Percentiles rank a stretch among this genome's conserved stretches.
Conservation (phyloP, 1,140 invertebrate species). For the Apis dorsata region DNA sequence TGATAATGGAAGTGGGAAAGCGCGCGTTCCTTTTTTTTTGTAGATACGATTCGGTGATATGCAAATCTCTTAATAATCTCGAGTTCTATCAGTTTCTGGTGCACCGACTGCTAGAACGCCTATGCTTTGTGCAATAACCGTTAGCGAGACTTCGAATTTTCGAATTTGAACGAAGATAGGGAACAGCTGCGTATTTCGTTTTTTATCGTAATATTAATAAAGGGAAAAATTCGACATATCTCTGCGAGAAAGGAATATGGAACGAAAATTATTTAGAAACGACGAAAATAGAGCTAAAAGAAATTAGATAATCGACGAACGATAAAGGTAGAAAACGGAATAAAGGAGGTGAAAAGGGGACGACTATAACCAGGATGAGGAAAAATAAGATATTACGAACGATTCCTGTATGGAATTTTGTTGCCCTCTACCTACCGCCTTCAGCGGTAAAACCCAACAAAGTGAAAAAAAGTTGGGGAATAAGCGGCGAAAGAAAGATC, state of each 20-base stretch:
- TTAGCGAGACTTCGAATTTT: not conserved
- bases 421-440: slow-evolving; percentile 25
- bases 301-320: not conserved
- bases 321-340: not conserved
- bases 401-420: slow-evolving; percentile 1
- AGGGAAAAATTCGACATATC: too few species aligned
- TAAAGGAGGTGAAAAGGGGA: not conserved
- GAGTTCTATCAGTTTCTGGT: slow-evolving; percentile 19
- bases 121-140: not conserved
- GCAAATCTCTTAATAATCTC: slow-evolving; percentile 27
- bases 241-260: not conserved
- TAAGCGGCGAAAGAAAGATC: slow-evolving; percentile 43
- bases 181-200: not conserved
- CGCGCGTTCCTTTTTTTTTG: not conserved
- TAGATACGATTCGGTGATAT: slow-evolving; percentile 20
- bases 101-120: not conserved
- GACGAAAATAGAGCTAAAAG: not conserved
- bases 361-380: not conserved
- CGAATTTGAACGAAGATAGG: not conserved
- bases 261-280: not conserved
- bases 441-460: slow-evolving; percentile 9
- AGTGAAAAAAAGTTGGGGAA: slow-evolving; percentile 25
- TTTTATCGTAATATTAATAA: too few species aligned
- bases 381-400: slow-evolving; percentile 33
- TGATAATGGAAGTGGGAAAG: slow-evolving; percentile 23